These are phyloP conservation scores for Siderastrea siderea DNA, from an alignment of 92 coral and sea anemone genomes.

Conservation along the genomic window DNA sequence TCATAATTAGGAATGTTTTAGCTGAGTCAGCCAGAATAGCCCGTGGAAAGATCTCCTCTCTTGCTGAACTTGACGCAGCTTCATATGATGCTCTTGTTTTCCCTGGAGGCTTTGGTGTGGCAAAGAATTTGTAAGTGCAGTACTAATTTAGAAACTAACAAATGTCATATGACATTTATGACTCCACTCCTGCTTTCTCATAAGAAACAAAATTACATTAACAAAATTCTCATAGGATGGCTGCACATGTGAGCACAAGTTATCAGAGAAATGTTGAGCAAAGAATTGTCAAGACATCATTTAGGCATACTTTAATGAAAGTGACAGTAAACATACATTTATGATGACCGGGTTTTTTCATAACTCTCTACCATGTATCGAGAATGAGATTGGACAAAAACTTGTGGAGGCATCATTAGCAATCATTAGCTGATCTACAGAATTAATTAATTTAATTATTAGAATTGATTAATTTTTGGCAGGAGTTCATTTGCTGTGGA, in stretches of 20 bases:
- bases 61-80: constrained; percentile 66
- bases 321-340: too few relatives aligned
- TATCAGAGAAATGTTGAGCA: too few relatives aligned
- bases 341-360: too few relatives aligned
- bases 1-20: constrained; percentile 71
- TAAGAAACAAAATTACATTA: too few relatives aligned
- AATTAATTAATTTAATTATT: neutral
- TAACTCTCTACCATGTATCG: too few relatives aligned
- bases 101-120: constrained; percentile 96
- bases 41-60: constrained; percentile 81
- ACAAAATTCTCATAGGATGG: too few relatives aligned
- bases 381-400: too few relatives aligned
- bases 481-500: constrained; percentile 90
- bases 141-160: neutral
- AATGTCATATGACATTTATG: neutral
- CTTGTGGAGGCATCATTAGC: too few relatives aligned
- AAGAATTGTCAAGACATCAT: too few relatives aligned
- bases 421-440: neutral
- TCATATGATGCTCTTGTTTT: constrained; percentile 87
- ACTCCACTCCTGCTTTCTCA: too few relatives aligned
- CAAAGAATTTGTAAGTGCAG: constrained; percentile 83
- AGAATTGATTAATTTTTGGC: neutral
- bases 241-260: too few relatives aligned
- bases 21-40: constrained; percentile 92
- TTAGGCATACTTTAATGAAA: too few relatives aligned